Evolutionary conservation across 1,140 invertebrate species (phyloP), one percentile per base, ranked within the genome.

Genomic region (Hylyphantes graminicola): DNA sequence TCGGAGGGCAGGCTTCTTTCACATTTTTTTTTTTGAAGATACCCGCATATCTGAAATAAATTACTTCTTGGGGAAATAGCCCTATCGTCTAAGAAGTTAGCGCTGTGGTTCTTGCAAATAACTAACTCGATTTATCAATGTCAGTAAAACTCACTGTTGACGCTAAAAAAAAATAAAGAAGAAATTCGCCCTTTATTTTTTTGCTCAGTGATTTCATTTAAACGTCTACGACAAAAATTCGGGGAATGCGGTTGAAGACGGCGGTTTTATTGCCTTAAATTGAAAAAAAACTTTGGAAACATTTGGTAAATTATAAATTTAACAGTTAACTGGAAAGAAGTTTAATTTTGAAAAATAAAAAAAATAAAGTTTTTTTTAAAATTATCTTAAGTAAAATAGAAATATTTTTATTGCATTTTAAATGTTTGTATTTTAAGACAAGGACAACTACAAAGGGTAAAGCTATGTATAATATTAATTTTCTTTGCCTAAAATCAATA

Each of bases 111-210:
- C 61, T 65, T 48, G 61, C 63, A 67, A 64, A 65, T 78, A 78
- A 78, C 75, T 78, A 78, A 78, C 50, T 78, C 75, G 75, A 78
- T 78, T 78, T 63, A 78, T 78, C 75, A 78, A 17, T 78, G 75
- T 78, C 75, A 78, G 17, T 65, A 65, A 78, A 78, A 78, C 61
- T 50, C 61, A 21, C 50, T n/a, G 75, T 21, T 15, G 61, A 78
- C n/a, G 74, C 51, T 61, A 50, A 17, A 63, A 59, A 61, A n/a
- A n/a, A 76, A 78, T 17, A 11, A 15, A 78, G 74, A 76, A 63
- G 19, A 75, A 57, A 63, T 76, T 67, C 15, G 11, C n/a, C n/a
- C n/a, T n/a, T n/a, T n/a, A n/a, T 65, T 78, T 50, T 50, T 17
- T 76, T 57, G 63, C 10, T 61, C 13, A 10, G 19, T 53, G 51